Evolutionary conservation across 2,888 invertebrate genomes (phyloP), one percentile per base, ranked within the genome.

Genomic region (Mimachlamys varia): DNA sequence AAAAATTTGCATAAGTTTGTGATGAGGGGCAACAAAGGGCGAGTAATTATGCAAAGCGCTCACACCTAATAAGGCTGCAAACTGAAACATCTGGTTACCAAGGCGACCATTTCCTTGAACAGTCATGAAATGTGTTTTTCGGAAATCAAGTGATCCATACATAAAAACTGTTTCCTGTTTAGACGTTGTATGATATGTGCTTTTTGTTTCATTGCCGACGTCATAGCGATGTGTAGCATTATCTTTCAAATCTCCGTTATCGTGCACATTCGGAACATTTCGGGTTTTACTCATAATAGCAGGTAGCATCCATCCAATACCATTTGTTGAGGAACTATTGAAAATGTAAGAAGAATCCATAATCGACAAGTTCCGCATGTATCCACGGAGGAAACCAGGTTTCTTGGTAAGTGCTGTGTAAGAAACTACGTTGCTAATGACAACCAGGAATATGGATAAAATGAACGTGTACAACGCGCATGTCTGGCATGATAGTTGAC

Each of bases 11-110:
- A 89, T 89, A 13, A 94, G 58, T 15, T 90, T 88, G 88, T 94
- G 89, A 4, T 88, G 50, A 5, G 89, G 89, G 0, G 89, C 44
- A 13, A 94, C 88, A 17, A 93, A 89, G 10, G 95, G 93, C n/a
- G 92, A 92, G 87, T 93, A 94, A 27, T 92, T 92, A 91, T 93
- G 93, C 4, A 90, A 55, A 53, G 90, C 89, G 1, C 93, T 93
- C 15, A 92, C 93, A 0, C 94, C 94, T 13, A 94, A 89, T 13
- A 94, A 89, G 15, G 94, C 90, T 5, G 94, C 95, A 38, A 93
- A 90, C 89, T 94, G 93, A 90, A 95, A 95, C 92, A 95, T 93
- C 38, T 92, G 91, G 89, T 95, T 95, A 27, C 95, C 95, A 50
- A 94, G 93, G 37, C 95, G 93, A 27, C 95, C 95, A 27, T 90